Conservation (phyloP, 1,140 invertebrate genomes). For the Laupala kohalensis region DNA sequence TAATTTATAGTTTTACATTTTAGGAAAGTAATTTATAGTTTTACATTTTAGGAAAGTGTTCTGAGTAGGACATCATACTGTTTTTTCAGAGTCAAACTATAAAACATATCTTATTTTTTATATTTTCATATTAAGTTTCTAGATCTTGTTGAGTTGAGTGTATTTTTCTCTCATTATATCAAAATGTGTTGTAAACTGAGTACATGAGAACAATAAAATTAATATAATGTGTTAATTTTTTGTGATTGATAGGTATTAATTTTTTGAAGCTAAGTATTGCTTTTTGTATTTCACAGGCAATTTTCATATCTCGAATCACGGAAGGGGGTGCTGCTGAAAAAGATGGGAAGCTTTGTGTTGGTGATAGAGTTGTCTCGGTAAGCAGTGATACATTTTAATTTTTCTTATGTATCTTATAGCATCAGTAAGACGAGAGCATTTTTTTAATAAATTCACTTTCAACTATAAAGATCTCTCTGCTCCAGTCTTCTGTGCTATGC, state of each 20-base stretch:
- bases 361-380: conserved; percentile 84
- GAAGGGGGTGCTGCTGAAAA: conserved; percentile 82
- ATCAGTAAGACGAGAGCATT: neutral
- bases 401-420: neutral
- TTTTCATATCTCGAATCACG: conserved; percentile 86
- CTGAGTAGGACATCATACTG: too few species aligned
- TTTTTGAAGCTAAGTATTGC: too few species aligned
- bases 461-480: too few species aligned
- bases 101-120: too few species aligned
- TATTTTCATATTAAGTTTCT: neutral
- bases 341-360: conserved; percentile 84
- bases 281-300: conserved; percentile 44
- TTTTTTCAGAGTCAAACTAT: too few species aligned
- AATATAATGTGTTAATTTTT: too few species aligned
- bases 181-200: neutral
- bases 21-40: too few species aligned
- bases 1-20: too few species aligned
- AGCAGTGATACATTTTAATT: conserved; percentile 27
- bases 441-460: too few species aligned
- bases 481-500: neutral
- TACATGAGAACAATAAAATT: too few species aligned
- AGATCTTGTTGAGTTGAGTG: neutral
- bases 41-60: too few species aligned
- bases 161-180: neutral
- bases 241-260: too few species aligned